These are phyloP conservation scores for Austrolebias charrua DNA, from an alignment of 2,797 vertebrate species.

Conservation along the genomic window DNA sequence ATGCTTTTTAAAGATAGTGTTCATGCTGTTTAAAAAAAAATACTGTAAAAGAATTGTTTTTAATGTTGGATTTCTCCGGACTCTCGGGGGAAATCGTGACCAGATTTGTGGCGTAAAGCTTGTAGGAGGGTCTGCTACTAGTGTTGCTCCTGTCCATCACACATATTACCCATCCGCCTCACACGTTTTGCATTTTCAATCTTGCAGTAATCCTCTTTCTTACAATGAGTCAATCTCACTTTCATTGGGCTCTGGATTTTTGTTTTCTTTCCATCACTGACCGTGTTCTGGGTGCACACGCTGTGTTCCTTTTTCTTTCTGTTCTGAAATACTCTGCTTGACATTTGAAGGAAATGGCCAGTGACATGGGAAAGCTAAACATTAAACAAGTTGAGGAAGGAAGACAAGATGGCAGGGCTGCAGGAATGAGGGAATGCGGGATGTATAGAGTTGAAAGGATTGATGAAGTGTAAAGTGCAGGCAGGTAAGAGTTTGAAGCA, in stretches of 20 bases:
- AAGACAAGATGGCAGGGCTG: background rate
- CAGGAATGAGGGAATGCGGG: conserved; percentile 15
- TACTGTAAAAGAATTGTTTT: background rate
- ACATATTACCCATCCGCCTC: conserved; percentile 7
- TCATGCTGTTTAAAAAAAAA: background rate
- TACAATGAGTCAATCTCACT: conserved; percentile 32
- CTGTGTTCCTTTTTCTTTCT: conserved; percentile 34
- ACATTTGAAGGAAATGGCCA: conserved; percentile 44
- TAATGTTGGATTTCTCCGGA: too few species aligned
- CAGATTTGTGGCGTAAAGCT: background rate
- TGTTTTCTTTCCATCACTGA: conserved; percentile 12
- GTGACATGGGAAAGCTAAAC: conserved; percentile 30
- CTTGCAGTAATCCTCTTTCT: conserved; percentile 26
- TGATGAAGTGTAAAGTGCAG: conserved; percentile 49
- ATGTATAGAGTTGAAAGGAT: conserved; percentile 20
- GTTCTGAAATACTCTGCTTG: conserved; percentile 39
- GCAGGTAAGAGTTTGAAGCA: conserved; percentile 58
- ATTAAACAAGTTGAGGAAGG: conserved; percentile 36
- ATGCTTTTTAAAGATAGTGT: too few species aligned
- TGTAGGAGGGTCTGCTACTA: conserved; percentile 18
- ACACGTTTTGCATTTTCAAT: conserved; percentile 21
- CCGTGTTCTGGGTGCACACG: conserved; percentile 23
- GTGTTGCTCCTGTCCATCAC: background rate
- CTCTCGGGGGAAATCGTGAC: background rate
- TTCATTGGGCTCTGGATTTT: conserved; percentile 9